phyloP scores from a whole-genome alignment of 2,113 vertebrate genomes.

The Elephas maximus region DNA sequence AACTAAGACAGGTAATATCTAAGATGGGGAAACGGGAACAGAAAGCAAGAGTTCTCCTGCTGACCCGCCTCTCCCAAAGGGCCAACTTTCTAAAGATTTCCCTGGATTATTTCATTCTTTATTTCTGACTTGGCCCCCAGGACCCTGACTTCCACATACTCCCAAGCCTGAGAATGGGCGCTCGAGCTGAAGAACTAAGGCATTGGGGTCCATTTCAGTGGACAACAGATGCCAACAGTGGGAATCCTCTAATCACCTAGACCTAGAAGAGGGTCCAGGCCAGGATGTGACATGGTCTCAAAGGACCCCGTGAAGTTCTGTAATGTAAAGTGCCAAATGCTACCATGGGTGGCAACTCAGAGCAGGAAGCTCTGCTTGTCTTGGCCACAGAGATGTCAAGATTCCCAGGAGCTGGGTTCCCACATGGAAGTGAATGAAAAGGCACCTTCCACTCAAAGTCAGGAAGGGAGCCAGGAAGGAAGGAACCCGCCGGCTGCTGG shows the following conservation, averaged over 20 bases:
- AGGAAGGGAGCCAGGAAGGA: not conserved
- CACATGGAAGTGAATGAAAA: not conserved
- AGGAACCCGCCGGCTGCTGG: too few species aligned
- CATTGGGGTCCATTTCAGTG: not conserved
- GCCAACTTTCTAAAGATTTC: not conserved
- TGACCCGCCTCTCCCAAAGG: not conserved
- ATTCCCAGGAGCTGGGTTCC: not conserved
- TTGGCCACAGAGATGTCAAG: not conserved
- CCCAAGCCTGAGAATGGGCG: not conserved
- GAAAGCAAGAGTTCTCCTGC: accelerated
- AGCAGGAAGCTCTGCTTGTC: not conserved
- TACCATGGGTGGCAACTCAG: not conserved
- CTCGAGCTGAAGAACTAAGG: not conserved
- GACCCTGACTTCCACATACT: not conserved
- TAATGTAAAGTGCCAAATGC: not conserved
- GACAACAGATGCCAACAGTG: not conserved
- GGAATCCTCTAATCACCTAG: not conserved
- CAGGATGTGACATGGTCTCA: not conserved
- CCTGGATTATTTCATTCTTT: not conserved
- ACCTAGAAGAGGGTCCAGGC: too few species aligned
- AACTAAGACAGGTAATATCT: not conserved
- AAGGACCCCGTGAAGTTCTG: not conserved
- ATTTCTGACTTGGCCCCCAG: not conserved
- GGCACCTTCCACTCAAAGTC: not conserved
- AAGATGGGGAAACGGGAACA: accelerated